phyloP scores from a whole-genome alignment of 2,113 vertebrate species.

The Pedetes capensis region DNA sequence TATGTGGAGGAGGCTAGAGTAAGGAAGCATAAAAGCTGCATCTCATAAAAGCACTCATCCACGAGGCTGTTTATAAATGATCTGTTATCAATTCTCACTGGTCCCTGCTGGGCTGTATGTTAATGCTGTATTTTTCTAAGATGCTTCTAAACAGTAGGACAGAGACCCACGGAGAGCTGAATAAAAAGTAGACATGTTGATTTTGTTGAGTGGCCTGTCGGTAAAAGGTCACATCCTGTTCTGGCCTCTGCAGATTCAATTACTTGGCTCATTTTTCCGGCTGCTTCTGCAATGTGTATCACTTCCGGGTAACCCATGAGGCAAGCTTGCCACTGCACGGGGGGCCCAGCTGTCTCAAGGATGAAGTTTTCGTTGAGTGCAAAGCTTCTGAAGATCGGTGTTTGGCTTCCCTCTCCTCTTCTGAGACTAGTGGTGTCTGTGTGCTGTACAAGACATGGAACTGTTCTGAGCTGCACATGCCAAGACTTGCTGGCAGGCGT shows the following conservation, averaged over 20 bases:
- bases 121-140: not conserved
- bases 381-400: not conserved
- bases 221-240: not conserved
- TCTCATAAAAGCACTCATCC: not conserved
- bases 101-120: not conserved
- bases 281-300: not conserved
- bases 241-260: not conserved
- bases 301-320: not conserved
- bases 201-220: not conserved
- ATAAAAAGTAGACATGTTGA: not conserved
- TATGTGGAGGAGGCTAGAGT: not conserved
- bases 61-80: not conserved
- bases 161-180: not conserved
- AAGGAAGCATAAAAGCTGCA: not conserved
- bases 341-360: not conserved
- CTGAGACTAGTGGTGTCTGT: accelerated
- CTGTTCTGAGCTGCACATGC: accelerated
- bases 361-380: not conserved
- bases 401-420: not conserved
- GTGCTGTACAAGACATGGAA: accelerated
- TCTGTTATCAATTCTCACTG: not conserved
- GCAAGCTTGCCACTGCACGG: not conserved
- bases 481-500: not conserved
- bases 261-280: not conserved
- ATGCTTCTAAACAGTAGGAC: not conserved